A percentile compares a stretch with the other conserved stretches of the same genome.
Evolutionary conservation across 53 echinoderm and acorn worm genomes (phyloP).

Genomic region (Pentamera pediparva): DNA sequence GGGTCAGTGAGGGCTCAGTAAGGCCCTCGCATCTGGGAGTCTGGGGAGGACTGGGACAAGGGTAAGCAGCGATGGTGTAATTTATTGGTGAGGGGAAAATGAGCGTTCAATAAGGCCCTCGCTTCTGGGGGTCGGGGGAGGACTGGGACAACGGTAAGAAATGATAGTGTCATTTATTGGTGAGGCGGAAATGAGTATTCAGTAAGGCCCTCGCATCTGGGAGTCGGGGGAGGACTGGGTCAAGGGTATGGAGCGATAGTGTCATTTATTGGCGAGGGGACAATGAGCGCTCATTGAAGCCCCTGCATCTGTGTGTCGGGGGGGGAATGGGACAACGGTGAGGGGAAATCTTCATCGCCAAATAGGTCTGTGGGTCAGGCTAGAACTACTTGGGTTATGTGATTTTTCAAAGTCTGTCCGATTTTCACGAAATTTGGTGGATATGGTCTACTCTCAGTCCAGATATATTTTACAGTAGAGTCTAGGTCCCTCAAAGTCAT

Average conservation of each 20-base stretch:
- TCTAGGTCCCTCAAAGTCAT: too few species aligned
- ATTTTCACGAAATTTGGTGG: too few species aligned
- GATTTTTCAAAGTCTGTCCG: too few species aligned
- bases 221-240: not conserved
- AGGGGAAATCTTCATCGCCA: too few species aligned
- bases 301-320: not conserved
- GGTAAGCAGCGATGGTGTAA: not conserved
- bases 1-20: not conserved
- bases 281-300: too few species aligned
- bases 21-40: not conserved
- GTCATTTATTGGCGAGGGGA: too few species aligned
- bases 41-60: slow-evolving; percentile 6
- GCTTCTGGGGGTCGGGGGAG: not conserved
- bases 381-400: too few species aligned
- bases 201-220: not conserved
- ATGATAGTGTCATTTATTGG: not conserved
- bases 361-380: too few species aligned
- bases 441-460: too few species aligned
- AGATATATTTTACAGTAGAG: too few species aligned
- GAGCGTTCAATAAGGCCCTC: not conserved
- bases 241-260: not conserved
- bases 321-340: slow-evolving; percentile 13
- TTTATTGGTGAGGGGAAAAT: slow-evolving; percentile 3
- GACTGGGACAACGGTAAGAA: slow-evolving; percentile 16
- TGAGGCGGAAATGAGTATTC: too few species aligned